These are phyloP conservation scores for Mus spicilegus DNA, from an alignment of 2,113 vertebrate species.

Conservation along the genomic window DNA sequence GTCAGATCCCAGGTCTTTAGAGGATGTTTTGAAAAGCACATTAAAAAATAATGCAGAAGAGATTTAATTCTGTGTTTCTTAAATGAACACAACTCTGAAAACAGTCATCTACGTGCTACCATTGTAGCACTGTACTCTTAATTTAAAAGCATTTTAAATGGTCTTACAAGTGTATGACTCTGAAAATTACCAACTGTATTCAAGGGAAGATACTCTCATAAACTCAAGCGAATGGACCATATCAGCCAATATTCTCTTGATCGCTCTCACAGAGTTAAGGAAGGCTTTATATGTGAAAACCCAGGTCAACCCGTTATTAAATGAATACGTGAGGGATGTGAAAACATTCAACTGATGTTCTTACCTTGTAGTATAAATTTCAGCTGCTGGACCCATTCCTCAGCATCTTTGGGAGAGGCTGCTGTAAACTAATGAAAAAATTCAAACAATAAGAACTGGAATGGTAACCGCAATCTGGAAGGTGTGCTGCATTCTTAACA, in stretches of 20 bases:
- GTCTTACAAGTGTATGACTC: constrained; percentile 12
- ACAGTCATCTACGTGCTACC: neutral
- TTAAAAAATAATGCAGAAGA: constrained; percentile 55
- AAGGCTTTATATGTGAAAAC: constrained; percentile 5
- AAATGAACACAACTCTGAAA: constrained; percentile 14
- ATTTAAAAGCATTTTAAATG: constrained; percentile 1
- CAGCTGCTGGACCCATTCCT: constrained; percentile 96
- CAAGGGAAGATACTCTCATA: constrained; percentile 12
- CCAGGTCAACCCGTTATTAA: constrained; percentile 21
- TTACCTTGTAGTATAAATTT: constrained; percentile 95
- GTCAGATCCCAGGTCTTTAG: constrained; percentile 87
- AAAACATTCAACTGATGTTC: constrained; percentile 53
- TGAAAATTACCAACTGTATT: constrained; percentile 23
- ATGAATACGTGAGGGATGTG: constrained; percentile 11
- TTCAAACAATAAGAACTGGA: constrained; percentile 73
- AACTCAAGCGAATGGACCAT: neutral
- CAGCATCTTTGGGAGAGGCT: constrained; percentile 93
- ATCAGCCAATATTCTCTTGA: neutral
- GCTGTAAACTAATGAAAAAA: constrained; percentile 93
- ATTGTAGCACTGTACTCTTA: neutral
- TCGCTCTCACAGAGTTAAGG: constrained; percentile 10
- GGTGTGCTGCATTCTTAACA: constrained; percentile 80
- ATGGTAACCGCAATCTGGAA: constrained; percentile 71
- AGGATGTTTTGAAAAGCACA: constrained; percentile 54
- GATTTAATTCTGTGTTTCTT: neutral